Evolutionary conservation across 2,888 invertebrate species (phyloP).

Genomic region (Stenodera caucasica): DNA sequence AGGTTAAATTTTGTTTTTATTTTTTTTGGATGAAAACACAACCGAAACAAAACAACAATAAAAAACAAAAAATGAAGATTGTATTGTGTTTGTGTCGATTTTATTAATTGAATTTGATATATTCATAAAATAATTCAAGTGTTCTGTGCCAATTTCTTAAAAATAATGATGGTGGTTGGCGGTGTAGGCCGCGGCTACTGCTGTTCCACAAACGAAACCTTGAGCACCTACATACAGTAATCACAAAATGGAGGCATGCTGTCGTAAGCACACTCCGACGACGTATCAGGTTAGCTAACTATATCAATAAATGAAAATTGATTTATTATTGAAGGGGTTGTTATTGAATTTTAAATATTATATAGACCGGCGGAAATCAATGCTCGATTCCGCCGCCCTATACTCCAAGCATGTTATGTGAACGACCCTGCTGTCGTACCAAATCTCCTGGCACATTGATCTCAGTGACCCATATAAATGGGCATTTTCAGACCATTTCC

Average conservation of each 20-base stretch:
- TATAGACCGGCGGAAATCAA: conserved; percentile 11
- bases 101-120: not conserved
- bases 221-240: conserved; percentile 37
- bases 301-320: conserved; percentile 2
- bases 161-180: conserved; percentile 31
- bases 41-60: not conserved
- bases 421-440: conserved; percentile 1
- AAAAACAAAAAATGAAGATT: not conserved
- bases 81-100: not conserved
- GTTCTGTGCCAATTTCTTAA: not conserved
- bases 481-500: not conserved
- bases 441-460: conserved; percentile 22
- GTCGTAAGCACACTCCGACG: conserved; percentile 52
- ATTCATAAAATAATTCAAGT: not conserved
- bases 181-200: conserved; percentile 30
- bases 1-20: conserved; percentile 19
- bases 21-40: too few relatives aligned
- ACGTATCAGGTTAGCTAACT: conserved; percentile 51
- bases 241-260: conserved; percentile 47
- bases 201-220: conserved; percentile 27
- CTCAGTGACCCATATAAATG: conserved; percentile 23
- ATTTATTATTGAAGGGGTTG: not conserved
- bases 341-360: not conserved
- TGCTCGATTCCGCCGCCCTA: conserved; percentile 11
- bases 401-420: conserved; percentile 10